A percentile compares a stretch with the other conserved stretches of the same genome.
Conservation (phyloP, 1,140 invertebrate species). For the Drusus annulatus region DNA sequence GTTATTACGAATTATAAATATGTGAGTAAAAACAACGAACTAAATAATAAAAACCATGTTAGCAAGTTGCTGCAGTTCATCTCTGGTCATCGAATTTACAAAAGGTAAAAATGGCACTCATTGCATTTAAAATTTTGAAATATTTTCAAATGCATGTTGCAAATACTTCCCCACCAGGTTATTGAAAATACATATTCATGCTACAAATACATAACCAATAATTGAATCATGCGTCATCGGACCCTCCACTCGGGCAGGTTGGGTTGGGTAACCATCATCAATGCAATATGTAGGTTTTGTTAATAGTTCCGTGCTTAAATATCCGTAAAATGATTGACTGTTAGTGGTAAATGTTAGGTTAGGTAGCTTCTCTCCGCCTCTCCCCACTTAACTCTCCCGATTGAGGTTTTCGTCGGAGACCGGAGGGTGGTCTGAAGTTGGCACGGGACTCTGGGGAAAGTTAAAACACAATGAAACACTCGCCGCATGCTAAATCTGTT, state of each 20-base stretch:
- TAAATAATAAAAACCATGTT: too few species aligned
- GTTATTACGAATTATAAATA: conserved; percentile 4
- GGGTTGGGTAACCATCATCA: conserved; percentile 13
- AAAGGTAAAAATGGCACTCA: conserved; percentile 26
- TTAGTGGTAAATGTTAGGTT: conserved; percentile 54
- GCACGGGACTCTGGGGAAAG: conserved; percentile 76
- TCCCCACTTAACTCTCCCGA: conserved; percentile 69
- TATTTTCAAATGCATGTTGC: not conserved
- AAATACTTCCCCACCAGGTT: conserved; percentile 3
- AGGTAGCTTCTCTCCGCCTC: conserved; percentile 37
- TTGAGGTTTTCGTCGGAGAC: conserved; percentile 81
- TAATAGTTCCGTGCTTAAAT: conserved; percentile 54
- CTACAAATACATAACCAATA: conserved; percentile 7
- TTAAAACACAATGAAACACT: conserved; percentile 49
- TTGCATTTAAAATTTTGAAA: not conserved
- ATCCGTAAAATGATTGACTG: conserved; percentile 46
- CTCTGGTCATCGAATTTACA: not conserved
- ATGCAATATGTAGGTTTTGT: conserved; percentile 44
- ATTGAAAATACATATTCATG: conserved; percentile 29
- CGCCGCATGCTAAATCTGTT: conserved; percentile 52
- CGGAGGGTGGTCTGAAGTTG: conserved; percentile 73
- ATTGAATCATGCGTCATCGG: not conserved
- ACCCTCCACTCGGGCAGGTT: too few species aligned
- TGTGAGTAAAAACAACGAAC: too few species aligned
- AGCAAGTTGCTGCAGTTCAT: too few species aligned